These are phyloP conservation scores for Marronus borbonicus DNA, from an alignment of 2,888 invertebrate species.

Conservation along the genomic window DNA sequence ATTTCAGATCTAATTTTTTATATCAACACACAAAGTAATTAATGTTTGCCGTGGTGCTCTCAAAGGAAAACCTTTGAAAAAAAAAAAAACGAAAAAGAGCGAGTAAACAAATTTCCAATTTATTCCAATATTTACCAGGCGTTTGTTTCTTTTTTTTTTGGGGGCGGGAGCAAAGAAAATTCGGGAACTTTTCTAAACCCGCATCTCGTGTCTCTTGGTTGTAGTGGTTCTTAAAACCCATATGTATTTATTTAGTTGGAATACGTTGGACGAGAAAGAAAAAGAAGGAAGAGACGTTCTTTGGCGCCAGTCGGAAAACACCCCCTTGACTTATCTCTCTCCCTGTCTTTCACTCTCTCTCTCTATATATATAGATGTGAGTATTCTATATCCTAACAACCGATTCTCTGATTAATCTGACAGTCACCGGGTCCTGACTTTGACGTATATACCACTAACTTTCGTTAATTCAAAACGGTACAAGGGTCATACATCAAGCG, in stretches of 20 bases:
- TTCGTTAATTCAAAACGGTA: slow-evolving; percentile 49
- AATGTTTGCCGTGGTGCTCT: slow-evolving; percentile 13
- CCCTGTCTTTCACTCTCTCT: neutral
- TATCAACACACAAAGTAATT: slow-evolving; percentile 5
- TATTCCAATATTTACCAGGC: slow-evolving; percentile 23
- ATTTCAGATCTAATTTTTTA: slow-evolving; percentile 17
- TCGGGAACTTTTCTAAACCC: slow-evolving; percentile 16
- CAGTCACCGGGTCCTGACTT: slow-evolving; percentile 47
- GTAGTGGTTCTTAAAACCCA: neutral
- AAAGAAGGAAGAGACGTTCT: slow-evolving; percentile 24
- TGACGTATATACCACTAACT: slow-evolving; percentile 51
- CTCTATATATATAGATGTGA: neutral
- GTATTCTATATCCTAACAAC: slow-evolving; percentile 21
- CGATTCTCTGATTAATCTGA: slow-evolving; percentile 53
- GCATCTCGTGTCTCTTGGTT: neutral
- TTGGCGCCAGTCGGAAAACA: slow-evolving; percentile 52
- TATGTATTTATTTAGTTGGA: slow-evolving; percentile 32
- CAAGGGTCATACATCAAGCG: slow-evolving; percentile 40
- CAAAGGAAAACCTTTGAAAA: slow-evolving; percentile 10
- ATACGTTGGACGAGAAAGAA: neutral
- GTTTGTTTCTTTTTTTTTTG: slow-evolving; percentile 6
- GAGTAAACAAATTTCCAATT: slow-evolving; percentile 34
- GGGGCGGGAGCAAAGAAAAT: neutral
- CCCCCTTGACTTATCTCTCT: slow-evolving; percentile 30
- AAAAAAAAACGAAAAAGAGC: slow-evolving; percentile 2